phyloP scores from a whole-genome alignment of 2,888 invertebrate species.

The Elysia crispata region DNA sequence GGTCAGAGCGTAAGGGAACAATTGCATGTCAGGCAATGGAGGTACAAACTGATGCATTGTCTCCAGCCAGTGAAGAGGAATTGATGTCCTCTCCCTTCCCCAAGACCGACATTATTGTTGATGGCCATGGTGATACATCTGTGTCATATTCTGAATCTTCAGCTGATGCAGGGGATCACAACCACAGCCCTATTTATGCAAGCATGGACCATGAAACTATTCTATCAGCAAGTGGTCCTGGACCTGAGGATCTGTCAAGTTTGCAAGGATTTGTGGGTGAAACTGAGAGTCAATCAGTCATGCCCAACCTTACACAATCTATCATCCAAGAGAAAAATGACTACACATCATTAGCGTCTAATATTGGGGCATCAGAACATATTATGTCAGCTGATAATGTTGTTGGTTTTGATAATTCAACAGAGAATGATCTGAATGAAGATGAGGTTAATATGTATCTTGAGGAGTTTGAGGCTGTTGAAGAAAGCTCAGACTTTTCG shows the following conservation, averaged over 20 bases:
- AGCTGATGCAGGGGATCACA: constrained; percentile 5
- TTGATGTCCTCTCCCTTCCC: constrained; percentile 52
- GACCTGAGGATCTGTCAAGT: not conserved
- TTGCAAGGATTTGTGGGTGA: too few species aligned
- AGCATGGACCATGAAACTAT: constrained; percentile 1
- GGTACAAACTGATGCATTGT: constrained; percentile 55
- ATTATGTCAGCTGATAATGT: not conserved
- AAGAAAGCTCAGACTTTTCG: not conserved
- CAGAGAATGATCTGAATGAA: constrained; percentile 56
- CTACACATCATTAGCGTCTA: too few species aligned
- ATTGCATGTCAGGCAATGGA: constrained; percentile 54
- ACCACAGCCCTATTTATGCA: constrained; percentile 34
- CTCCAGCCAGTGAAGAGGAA: constrained; percentile 54
- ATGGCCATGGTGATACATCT: constrained; percentile 50
- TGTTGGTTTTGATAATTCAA: constrained; percentile 53
- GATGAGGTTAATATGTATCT: constrained; percentile 62
- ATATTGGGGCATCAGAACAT: too few species aligned
- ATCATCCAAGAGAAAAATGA: too few species aligned
- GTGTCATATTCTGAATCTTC: not conserved
- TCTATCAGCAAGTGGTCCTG: not conserved
- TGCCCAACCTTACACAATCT: too few species aligned
- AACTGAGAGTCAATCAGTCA: too few species aligned
- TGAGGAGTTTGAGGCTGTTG: constrained; percentile 45
- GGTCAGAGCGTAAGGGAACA: constrained; percentile 46
- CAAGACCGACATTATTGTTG: constrained; percentile 56